Percentiles rank a stretch among this genome's conserved stretches.
Conservation (phyloP, 2,888 invertebrate species). For the Aspidiotus destructor region DNA sequence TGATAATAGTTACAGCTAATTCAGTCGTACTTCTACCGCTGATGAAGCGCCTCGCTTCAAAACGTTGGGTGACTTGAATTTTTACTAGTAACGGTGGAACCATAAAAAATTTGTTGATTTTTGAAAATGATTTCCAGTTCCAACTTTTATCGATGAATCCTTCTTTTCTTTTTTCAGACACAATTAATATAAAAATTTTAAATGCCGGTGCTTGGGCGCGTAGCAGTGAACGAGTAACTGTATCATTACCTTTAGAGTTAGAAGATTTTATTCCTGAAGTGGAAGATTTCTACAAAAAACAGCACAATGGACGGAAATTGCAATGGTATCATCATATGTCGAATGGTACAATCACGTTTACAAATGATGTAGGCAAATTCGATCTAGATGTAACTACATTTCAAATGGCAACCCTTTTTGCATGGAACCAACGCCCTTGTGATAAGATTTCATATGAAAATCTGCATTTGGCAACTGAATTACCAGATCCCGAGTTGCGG, state of each 20-base stretch:
- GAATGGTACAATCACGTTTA: constrained; percentile 96
- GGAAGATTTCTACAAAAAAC: constrained; percentile 95
- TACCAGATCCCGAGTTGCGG: constrained; percentile 89
- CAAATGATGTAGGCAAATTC: constrained; percentile 82
- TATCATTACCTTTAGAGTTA: constrained; percentile 90
- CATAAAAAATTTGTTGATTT: too few species aligned
- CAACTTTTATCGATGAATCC: too few species aligned
- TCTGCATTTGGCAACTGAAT: constrained; percentile 86
- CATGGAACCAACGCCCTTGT: constrained; percentile 92
- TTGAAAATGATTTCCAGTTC: too few species aligned
- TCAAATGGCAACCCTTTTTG: constrained; percentile 98
- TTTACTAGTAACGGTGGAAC: too few species aligned
- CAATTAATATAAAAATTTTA: constrained; percentile 94
- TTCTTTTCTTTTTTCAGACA: constrained; percentile 50
- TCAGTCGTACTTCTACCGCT: too few species aligned
- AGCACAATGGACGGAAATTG: constrained; percentile 92
- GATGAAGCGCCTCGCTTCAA: too few species aligned
- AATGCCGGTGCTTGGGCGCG: constrained; percentile 98
- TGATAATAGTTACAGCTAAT: too few species aligned
- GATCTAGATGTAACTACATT: constrained; percentile 98
- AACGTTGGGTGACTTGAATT: too few species aligned
- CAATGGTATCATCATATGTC: constrained; percentile 99
- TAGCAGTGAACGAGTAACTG: constrained; percentile 86
- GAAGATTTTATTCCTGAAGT: constrained; percentile 99
- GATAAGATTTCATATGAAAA: constrained; percentile 96